Percentiles rank a stretch among this genome's conserved stretches.
These are phyloP conservation scores for Thaumetopoea pityocampa DNA, from an alignment of 1,140 invertebrate genomes.

Conservation along the genomic window DNA sequence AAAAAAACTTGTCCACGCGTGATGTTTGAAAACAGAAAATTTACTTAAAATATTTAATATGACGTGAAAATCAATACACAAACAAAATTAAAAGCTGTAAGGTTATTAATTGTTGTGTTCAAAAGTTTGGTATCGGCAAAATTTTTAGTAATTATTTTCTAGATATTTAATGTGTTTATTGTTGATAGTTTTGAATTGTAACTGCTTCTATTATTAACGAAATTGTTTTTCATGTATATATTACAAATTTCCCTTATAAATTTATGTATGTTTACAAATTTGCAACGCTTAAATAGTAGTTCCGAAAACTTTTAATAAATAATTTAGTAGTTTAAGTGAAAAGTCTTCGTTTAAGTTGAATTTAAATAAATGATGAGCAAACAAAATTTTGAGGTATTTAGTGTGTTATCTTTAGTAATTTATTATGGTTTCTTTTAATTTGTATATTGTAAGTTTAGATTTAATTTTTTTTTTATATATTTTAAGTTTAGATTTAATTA, in stretches of 20 bases:
- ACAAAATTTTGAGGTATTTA: too few species aligned
- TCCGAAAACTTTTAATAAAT: constrained; percentile 13
- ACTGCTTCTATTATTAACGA: constrained; percentile 10
- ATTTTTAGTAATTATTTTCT: constrained; percentile 5
- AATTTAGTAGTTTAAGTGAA: too few species aligned
- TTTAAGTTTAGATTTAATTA: background rate
- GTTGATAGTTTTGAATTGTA: constrained; percentile 7
- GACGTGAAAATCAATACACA: background rate
- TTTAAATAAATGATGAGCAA: constrained; percentile 6
- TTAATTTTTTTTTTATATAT: background rate
- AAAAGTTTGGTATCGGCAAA: constrained; percentile 7
- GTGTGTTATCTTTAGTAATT: too few species aligned
- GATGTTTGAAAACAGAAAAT: too few species aligned
- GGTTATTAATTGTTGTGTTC: constrained; percentile 11
- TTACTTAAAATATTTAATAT: too few species aligned
- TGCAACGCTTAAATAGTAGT: constrained; percentile 15
- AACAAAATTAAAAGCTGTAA: background rate
- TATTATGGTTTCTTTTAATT: background rate
- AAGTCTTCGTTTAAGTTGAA: background rate
- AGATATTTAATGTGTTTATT: constrained; percentile 24
- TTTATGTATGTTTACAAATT: constrained; percentile 23
- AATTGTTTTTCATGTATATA: constrained; percentile 25
- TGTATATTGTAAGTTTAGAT: background rate
- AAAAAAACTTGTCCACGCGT: too few species aligned
- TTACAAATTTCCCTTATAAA: constrained; percentile 19